Percentiles rank a stretch among this genome's conserved stretches.
These are phyloP conservation scores for Delia radicum DNA, from an alignment of 1,140 invertebrate genomes.

Conservation along the genomic window DNA sequence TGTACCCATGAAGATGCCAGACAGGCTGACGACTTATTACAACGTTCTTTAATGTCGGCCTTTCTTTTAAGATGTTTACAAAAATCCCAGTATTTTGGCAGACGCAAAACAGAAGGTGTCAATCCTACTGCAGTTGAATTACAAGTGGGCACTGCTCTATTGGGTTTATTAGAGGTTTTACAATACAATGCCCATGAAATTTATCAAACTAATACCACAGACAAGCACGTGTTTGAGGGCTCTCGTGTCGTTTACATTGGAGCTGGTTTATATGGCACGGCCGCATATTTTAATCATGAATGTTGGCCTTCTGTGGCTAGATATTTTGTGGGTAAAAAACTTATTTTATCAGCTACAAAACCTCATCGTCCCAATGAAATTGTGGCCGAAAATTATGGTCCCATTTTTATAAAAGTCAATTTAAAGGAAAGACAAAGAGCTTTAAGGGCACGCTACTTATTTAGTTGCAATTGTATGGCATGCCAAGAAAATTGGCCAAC, in stretches of 20 bases:
- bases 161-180: conserved; percentile 75
- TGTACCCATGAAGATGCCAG: conserved; percentile 69
- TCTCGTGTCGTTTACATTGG: conserved; percentile 67
- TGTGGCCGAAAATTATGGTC: conserved; percentile 84
- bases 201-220: conserved; percentile 67
- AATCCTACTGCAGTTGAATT: conserved; percentile 60
- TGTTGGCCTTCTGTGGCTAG: conserved; percentile 79
- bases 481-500: conserved; percentile 77
- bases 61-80: conserved; percentile 75
- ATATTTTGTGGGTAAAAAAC: conserved; percentile 74
- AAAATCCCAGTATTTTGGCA: conserved; percentile 63
- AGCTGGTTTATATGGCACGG: conserved; percentile 76
- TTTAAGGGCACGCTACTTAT: conserved; percentile 76
- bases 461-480: conserved; percentile 72
- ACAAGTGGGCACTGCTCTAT: conserved; percentile 64
- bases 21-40: conserved; percentile 70
- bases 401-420: conserved; percentile 69
- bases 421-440: conserved; percentile 65
- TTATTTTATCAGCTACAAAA: conserved; percentile 70
- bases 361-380: conserved; percentile 65
- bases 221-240: conserved; percentile 59
- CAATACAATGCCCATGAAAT: conserved; percentile 91
- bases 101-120: conserved; percentile 48
- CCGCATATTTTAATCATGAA: conserved; percentile 85
- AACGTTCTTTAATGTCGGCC: conserved; percentile 74